Conservation (phyloP, 2,888 invertebrate genomes). For the Leptura quadrifasciata region DNA sequence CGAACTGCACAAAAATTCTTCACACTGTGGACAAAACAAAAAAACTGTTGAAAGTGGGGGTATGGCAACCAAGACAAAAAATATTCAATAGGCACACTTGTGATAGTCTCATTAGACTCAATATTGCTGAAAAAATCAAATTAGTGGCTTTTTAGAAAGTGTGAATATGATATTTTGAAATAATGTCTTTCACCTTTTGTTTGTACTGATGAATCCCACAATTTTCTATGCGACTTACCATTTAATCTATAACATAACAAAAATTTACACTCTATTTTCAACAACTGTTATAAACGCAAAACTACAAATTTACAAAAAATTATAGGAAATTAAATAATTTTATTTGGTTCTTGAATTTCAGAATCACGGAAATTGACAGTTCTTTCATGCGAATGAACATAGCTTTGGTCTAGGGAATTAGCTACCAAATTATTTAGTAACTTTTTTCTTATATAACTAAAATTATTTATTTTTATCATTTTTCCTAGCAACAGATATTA, state of each 20-base stretch:
- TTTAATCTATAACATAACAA: slow-evolving; percentile 70
- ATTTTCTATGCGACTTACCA: slow-evolving; percentile 64
- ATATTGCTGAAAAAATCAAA: slow-evolving; percentile 47
- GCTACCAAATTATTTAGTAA: slow-evolving; percentile 14
- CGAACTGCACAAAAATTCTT: slow-evolving; percentile 55
- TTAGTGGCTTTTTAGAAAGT: slow-evolving; percentile 47
- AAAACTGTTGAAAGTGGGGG: slow-evolving; percentile 46
- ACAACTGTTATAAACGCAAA: slow-evolving; percentile 61
- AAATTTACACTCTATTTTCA: slow-evolving; percentile 67
- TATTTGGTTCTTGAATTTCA: slow-evolving; percentile 67
- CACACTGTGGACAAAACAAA: slow-evolving; percentile 55
- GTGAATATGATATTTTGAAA: slow-evolving; percentile 59
- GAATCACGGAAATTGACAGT: slow-evolving; percentile 71
- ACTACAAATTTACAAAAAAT: slow-evolving; percentile 70
- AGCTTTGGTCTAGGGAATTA: slow-evolving; percentile 31
- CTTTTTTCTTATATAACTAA: slow-evolving; percentile 11
- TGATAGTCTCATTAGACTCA: slow-evolving; percentile 37
- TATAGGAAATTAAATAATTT: slow-evolving; percentile 66
- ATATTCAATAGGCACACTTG: slow-evolving; percentile 47
- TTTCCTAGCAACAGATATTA: not conserved
- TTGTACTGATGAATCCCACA: slow-evolving; percentile 60
- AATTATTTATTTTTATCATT: not conserved
- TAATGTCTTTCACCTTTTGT: slow-evolving; percentile 68
- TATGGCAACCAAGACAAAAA: slow-evolving; percentile 45
- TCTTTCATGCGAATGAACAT: slow-evolving; percentile 50